Conservation (phyloP, 2,888 invertebrate species). For the Pseudoips prasinana region DNA sequence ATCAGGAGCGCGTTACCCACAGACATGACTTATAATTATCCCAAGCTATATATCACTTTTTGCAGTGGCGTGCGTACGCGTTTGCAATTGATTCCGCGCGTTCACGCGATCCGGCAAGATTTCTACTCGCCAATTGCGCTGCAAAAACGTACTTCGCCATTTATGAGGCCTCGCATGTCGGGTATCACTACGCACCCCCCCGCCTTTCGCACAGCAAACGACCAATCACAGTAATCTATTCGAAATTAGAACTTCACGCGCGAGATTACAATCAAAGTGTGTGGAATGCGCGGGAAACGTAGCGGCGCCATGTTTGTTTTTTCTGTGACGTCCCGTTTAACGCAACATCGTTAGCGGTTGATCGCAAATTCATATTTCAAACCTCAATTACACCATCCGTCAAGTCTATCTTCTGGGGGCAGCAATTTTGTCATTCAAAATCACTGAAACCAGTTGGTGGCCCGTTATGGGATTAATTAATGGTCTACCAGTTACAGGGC, state of each 20-base stretch:
- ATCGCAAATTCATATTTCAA: conserved; percentile 59
- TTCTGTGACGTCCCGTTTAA: conserved; percentile 34
- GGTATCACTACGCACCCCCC: conserved; percentile 47
- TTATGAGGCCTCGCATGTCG: conserved; percentile 48
- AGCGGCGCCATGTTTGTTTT: conserved; percentile 42
- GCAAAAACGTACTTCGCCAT: conserved; percentile 52
- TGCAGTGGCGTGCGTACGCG: conserved; percentile 40
- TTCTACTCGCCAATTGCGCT: conserved; percentile 45
- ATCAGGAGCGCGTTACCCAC: conserved; percentile 31
- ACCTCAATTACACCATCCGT: conserved; percentile 64
- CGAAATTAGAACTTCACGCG: conserved; percentile 64
- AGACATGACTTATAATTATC: conserved; percentile 49
- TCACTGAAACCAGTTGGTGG: conserved; percentile 45
- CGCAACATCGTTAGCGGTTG: conserved; percentile 48
- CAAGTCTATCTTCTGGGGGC: conserved; percentile 47
- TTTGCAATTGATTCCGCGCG: conserved; percentile 47
- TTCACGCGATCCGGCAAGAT: conserved; percentile 45
- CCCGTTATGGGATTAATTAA: conserved; percentile 70
- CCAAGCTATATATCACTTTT: conserved; percentile 47
- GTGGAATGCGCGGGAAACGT: conserved; percentile 45
- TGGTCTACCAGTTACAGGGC: conserved; percentile 43
- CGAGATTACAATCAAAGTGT: conserved; percentile 48
- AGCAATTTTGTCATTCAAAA: conserved; percentile 71
- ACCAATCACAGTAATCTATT: conserved; percentile 67
- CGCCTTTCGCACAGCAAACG: conserved; percentile 35